phyloP scores from a whole-genome alignment of 1,140 invertebrate species.

The Nylanderia fulva region DNA sequence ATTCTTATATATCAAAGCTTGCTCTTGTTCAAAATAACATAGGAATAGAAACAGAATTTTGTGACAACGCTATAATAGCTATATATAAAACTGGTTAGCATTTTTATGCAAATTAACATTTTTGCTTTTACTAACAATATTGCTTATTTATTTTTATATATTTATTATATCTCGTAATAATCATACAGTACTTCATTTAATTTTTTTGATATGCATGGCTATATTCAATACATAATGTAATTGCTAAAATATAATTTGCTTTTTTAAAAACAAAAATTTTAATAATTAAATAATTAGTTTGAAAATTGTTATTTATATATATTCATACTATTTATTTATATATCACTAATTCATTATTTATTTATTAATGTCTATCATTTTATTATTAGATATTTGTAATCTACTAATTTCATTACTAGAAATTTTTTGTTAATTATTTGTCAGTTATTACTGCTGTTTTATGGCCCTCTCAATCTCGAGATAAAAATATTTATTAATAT shows the following conservation, averaged over 20 bases:
- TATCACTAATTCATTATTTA: background rate
- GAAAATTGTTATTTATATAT: constrained; percentile 11
- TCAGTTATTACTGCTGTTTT: background rate
- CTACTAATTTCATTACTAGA: constrained; percentile 22
- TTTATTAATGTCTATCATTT: constrained; percentile 1
- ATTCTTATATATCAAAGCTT: constrained; percentile 37
- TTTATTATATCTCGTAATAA: background rate
- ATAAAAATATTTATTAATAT: background rate
- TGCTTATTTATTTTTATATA: background rate
- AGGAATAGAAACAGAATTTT: constrained; percentile 11
- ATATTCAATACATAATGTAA: background rate
- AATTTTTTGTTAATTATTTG: constrained; percentile 3
- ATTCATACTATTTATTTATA: background rate
- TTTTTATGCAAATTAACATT: constrained; percentile 35
- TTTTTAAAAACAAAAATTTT: constrained; percentile 7
- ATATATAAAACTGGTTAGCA: constrained; percentile 25
- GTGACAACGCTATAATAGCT: background rate
- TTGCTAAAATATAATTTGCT: constrained; percentile 9
- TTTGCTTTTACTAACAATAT: constrained; percentile 27
- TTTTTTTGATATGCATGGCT: constrained; percentile 51
- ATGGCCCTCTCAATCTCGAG: background rate
- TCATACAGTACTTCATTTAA: constrained; percentile 9
- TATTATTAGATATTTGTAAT: constrained; percentile 13
- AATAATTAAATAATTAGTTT: constrained; percentile 15
- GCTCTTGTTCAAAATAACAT: constrained; percentile 33